phyloP scores from a whole-genome alignment of 2,797 vertebrate genomes.

The Catharus ustulatus region DNA sequence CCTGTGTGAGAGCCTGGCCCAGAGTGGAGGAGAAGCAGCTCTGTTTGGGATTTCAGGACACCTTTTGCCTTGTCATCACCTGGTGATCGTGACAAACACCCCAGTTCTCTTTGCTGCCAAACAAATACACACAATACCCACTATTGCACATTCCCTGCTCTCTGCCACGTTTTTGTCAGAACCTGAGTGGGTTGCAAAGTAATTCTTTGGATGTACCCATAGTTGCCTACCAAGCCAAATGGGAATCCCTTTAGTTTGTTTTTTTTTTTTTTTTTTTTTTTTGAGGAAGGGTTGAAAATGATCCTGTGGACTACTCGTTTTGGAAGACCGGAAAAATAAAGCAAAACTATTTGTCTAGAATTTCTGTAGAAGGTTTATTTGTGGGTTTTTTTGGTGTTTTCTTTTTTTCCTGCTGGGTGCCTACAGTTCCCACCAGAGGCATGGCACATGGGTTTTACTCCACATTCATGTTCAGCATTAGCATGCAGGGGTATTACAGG shows the following conservation, averaged over 20 bases:
- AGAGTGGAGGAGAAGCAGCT: not conserved
- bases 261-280: not conserved
- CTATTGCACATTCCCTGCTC: not conserved
- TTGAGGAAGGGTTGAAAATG: not conserved
- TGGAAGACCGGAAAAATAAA: not conserved
- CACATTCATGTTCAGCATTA: fast-evolving
- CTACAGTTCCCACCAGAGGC: not conserved
- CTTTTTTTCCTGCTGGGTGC: not conserved
- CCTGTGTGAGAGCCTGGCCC: not conserved
- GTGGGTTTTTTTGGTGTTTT: fast-evolving
- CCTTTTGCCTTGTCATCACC: constrained; percentile 6
- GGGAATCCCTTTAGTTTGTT: not conserved
- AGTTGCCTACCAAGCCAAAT: not conserved
- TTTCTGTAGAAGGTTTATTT: not conserved
- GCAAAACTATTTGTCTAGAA: not conserved
- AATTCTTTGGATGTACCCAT: not conserved
- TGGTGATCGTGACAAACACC: not conserved
- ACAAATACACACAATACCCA: not conserved
- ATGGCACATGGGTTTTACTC: not conserved
- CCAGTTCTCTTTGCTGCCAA: not conserved
- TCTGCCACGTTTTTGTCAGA: not conserved
- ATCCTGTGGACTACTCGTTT: not conserved
- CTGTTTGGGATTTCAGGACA: not conserved
- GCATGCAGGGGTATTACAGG: not conserved
- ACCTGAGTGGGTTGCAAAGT: not conserved